Conservation (phyloP, 2,113 vertebrate genomes). For the Shinisaurus crocodilurus region DNA sequence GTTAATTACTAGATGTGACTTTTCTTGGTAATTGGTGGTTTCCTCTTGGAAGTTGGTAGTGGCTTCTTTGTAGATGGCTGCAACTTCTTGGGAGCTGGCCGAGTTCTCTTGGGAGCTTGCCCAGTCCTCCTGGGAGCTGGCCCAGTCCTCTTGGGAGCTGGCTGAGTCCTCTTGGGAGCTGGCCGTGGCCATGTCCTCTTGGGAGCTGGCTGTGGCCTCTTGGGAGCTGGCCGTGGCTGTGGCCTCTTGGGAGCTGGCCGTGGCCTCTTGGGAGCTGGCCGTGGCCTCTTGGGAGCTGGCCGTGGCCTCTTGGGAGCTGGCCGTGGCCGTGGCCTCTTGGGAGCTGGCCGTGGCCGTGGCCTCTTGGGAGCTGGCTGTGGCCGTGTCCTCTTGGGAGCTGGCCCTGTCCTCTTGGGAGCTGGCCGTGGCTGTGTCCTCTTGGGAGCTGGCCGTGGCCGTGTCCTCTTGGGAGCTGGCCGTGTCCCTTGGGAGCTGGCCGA, state of each 20-base stretch:
- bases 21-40: too few species aligned
- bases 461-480: background rate
- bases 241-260: background rate
- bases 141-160: background rate
- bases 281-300: background rate
- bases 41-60: background rate
- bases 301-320: background rate
- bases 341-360: background rate
- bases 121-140: background rate
- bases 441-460: fast-evolving
- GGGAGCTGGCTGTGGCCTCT: too few species aligned
- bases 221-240: background rate
- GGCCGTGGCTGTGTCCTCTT: fast-evolving
- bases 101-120: background rate
- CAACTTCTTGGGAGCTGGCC: background rate
- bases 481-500: background rate
- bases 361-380: background rate
- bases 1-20: too few species aligned
- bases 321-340: background rate
- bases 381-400: background rate
- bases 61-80: background rate
- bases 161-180: background rate
- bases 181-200: background rate
- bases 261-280: background rate
- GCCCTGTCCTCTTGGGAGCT: background rate